Base-by-base conservation (phyloP, 1,140 invertebrate species). In the Calliopsis andreniformis region DNA sequence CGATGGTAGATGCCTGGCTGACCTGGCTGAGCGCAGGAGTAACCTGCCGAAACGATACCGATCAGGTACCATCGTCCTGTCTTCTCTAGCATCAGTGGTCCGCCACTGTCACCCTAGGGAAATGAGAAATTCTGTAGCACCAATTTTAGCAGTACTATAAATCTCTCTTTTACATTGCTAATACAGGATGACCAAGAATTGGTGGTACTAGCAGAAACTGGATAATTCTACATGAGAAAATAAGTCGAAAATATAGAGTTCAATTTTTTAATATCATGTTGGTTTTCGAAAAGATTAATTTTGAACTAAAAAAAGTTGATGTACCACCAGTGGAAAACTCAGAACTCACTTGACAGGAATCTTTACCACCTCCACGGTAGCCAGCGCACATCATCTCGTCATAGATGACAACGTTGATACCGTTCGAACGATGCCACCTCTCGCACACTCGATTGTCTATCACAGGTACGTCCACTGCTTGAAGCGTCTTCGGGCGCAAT, bases 321-420 rank as follows among this genome's bases (percentile, higher is more conserved):
- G n/a, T n/a, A n/a, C n/a, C n/a, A n/a, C n/a, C n/a, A n/a, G n/a
- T 28, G 28, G 32, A 1, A 43, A 20, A 66, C 6, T 59, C 35
- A 42, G 64, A 18, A 77, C 88, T 90, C 88, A 96, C 95, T 92
- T 96, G 95, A 89, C 96, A 96, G 4, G 95, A 95, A 88, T 97
- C 96, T 84, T 97, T 96, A 7, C 97, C 97, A 4, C 98, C 98
- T 25, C 96, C 95, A 76, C 96, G 94, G 89, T 99, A 98, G 1
- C 98, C 98, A 6, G 98, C 98, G 91, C 98, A 99, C 90, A 99
- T 95, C 98, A 99, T 99, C 92, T 98, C 97, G 70, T 98, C 97
- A 89, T 98, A 97, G 84, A 98, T 98, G 10, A 98, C 95, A 43
- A 98, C 97, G 89, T 98, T 97, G 83, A 98, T 98, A 66, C 96